Conservation (phyloP, 2,113 vertebrate genomes). For the Eubucco bourcierii region DNA sequence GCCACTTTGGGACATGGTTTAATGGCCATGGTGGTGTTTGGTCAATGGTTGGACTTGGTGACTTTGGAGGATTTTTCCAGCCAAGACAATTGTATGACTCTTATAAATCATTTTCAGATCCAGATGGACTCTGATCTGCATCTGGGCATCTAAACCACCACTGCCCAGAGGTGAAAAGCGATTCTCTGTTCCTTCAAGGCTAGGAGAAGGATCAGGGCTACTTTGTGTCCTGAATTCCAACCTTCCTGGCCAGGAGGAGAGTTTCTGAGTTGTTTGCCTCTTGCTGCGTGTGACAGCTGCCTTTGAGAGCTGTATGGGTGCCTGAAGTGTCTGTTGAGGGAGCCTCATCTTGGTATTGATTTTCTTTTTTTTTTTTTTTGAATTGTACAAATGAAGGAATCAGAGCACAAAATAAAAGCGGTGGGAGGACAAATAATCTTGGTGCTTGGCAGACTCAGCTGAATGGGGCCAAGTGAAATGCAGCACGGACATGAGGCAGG, state of each 20-base stretch:
- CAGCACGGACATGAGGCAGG: rapidly evolving
- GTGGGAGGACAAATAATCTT: not conserved
- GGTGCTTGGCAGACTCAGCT: not conserved
- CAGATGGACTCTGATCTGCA: rapidly evolving
- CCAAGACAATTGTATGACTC: no score
- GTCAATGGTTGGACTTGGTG: no score
- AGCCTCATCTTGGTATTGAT: not conserved
- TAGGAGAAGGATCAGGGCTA: not conserved
- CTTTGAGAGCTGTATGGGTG: not conserved
- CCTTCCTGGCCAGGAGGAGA: not conserved
- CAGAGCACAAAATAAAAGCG: not conserved
- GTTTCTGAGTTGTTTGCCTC: rapidly evolving
- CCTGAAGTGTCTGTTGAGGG: not conserved
- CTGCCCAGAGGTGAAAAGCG: not conserved
- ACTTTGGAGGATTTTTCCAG: no score
- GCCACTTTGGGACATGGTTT: no score
- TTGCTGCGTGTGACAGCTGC: not conserved
- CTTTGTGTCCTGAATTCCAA: not conserved
- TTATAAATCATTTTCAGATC: not conserved
- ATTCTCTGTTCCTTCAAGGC: not conserved
- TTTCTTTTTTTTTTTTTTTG: not conserved
- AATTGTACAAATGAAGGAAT: not conserved
- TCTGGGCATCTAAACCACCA: not conserved
- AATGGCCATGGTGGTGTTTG: no score
- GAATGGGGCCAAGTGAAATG: not conserved